Base-by-base conservation (phyloP, 2,797 vertebrate species). In the Phyllotis vaccarum region DNA sequence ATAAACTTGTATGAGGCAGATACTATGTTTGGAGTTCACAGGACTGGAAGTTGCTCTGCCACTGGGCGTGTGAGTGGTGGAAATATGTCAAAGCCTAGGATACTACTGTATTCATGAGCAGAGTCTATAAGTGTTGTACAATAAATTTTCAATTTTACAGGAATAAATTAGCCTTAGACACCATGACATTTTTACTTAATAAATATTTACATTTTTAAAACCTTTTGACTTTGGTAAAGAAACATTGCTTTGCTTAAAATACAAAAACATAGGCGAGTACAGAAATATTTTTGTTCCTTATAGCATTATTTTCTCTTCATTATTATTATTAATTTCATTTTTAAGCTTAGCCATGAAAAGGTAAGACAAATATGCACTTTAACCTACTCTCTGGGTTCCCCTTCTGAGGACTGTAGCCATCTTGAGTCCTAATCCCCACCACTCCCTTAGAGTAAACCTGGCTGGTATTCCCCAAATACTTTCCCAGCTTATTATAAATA, bases 381-480 rank as follows among this genome's bases (percentile, higher is more conserved):
- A 21, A 31, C 49, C 68, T 37, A 1, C n/a, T 40, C 0, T 54
- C 17, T 22, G 22, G 40, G 17, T 78, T 85, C 49, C 37, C 14
- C 37, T 21, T 90, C n/a, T 29, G 17, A 27, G 8, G 24, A 19
- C 27, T 49, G 52, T 11, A 60, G 58, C 14, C 68, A n/a, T 64
- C n/a, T n/a, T 56, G 40, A 40, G 11, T 6, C 80, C 21, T 85
- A 58, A 70, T 66, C 31, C 40, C 2, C 11, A 24, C 56, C 24
- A 24, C 40, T 60, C 52, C 60, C 75, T 76, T 64, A 37, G 40
- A 58, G 70, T 68, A 76, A 76, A 64, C 60, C 31, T 21, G 31
- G 11, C 21, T 68, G 93, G 60, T 94, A 78, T 90, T 94, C 62
- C 93, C 93, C 80, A 34, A 64, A 85, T 27, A 46, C 40, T 70